These are phyloP conservation scores for Atta cephalotes DNA, from an alignment of 1,140 invertebrate genomes.

Conservation along the genomic window DNA sequence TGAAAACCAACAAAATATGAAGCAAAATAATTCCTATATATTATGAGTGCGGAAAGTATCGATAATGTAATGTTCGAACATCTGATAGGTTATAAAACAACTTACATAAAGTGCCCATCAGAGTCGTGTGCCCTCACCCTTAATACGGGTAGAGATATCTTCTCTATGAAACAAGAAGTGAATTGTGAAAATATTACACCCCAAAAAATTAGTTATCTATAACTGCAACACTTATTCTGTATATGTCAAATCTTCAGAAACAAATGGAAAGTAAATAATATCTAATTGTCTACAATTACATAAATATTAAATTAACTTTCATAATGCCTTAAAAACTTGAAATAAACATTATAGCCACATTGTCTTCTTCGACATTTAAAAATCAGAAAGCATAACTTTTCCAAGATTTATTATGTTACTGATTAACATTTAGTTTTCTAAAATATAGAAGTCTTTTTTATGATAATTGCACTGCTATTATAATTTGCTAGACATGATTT, in stretches of 20 bases:
- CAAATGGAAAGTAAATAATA: background rate
- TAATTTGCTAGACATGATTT: slow-evolving; percentile 29
- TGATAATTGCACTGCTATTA: background rate
- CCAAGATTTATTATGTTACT: background rate
- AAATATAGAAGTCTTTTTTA: slow-evolving; percentile 10
- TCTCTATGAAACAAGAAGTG: slow-evolving; percentile 83
- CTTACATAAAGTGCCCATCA: slow-evolving; percentile 82
- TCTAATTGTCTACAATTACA: background rate
- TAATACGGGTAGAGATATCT: slow-evolving; percentile 83
- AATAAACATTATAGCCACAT: slow-evolving; percentile 74
- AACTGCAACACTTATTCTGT: slow-evolving; percentile 61
- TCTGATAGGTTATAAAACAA: slow-evolving; percentile 78
- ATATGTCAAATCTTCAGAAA: slow-evolving; percentile 51
- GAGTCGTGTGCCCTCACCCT: slow-evolving; percentile 79
- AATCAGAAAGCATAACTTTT: slow-evolving; percentile 15
- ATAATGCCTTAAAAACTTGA: slow-evolving; percentile 4
- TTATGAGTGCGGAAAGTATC: slow-evolving; percentile 69
- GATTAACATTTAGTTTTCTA: background rate
- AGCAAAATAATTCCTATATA: slow-evolving; percentile 75
- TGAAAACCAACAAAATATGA: slow-evolving; percentile 71
- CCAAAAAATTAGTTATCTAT: slow-evolving; percentile 59
- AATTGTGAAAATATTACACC: slow-evolving; percentile 66
- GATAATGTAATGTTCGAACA: slow-evolving; percentile 73
- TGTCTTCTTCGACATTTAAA: slow-evolving; percentile 69
- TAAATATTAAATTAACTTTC: slow-evolving; percentile 6